Evolutionary conservation across 2,888 invertebrate genomes (phyloP).

Genomic region (Julus scandinavius): DNA sequence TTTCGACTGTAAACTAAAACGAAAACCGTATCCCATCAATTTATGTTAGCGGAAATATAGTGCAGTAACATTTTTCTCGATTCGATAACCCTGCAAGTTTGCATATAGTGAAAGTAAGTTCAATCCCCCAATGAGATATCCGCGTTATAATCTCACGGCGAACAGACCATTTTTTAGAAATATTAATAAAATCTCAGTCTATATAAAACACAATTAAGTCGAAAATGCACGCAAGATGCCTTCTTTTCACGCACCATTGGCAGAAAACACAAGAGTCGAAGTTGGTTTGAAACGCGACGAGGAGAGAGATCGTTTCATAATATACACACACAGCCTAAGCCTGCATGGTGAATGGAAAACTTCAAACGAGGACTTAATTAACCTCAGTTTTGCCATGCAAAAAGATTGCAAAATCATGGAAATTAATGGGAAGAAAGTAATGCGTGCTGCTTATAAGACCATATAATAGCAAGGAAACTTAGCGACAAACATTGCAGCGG

Average conservation of each 20-base stretch:
- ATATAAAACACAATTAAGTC: slow-evolving; percentile 39
- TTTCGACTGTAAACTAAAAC: neutral
- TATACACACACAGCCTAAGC: neutral
- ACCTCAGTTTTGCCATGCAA: slow-evolving; percentile 45
- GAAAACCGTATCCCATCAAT: neutral
- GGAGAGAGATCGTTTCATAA: neutral
- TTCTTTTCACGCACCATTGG: slow-evolving; percentile 46
- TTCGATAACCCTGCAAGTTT: neutral
- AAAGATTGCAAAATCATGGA: slow-evolving; percentile 46
- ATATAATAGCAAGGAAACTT: slow-evolving; percentile 41
- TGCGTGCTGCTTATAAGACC: slow-evolving; percentile 43
- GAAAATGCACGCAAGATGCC: slow-evolving; percentile 37
- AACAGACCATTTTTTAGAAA: neutral
- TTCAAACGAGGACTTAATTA: slow-evolving; percentile 46
- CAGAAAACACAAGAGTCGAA: slow-evolving; percentile 35
- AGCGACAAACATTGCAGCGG: slow-evolving; percentile 33
- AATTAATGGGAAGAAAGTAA: slow-evolving; percentile 46
- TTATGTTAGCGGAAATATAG: neutral
- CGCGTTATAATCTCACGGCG: slow-evolving; percentile 7
- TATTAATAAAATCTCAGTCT: slow-evolving; percentile 38
- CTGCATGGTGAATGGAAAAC: slow-evolving; percentile 41
- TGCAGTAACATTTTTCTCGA: neutral
- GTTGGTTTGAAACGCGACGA: neutral
- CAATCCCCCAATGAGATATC: slow-evolving; percentile 17
- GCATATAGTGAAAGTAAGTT: neutral